A percentile compares a stretch with the other conserved stretches of the same genome.
Conservation (phyloP, 2,113 vertebrate genomes). For the Calyptommatus sinebrachiatus region DNA sequence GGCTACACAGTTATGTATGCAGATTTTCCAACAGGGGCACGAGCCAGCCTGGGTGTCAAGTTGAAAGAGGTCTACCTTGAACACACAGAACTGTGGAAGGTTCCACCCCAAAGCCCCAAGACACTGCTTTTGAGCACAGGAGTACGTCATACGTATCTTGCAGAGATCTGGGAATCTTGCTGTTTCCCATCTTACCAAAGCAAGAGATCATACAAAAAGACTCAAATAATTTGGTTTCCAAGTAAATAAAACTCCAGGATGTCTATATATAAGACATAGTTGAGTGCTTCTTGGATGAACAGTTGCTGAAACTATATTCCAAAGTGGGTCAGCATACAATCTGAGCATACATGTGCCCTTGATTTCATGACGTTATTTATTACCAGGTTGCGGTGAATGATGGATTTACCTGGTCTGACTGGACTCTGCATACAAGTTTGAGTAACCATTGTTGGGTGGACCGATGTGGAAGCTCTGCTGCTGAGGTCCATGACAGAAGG, state of each 20-base stretch:
- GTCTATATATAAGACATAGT: too few relatives aligned
- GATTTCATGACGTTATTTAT: not conserved
- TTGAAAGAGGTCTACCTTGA: too few relatives aligned
- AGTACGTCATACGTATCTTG: not conserved
- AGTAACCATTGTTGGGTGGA: conserved; percentile 80
- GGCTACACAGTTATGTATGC: not conserved
- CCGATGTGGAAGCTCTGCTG: conserved; percentile 84
- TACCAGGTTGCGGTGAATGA: not conserved
- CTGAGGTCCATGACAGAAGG: conserved; percentile 91
- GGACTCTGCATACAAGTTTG: conserved; percentile 88
- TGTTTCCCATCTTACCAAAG: not conserved
- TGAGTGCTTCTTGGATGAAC: too few relatives aligned
- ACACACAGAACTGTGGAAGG: too few relatives aligned
- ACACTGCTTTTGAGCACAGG: too few relatives aligned
- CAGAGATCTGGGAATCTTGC: not conserved
- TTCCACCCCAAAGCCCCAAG: too few relatives aligned
- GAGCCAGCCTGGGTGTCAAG: too few relatives aligned
- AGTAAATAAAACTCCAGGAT: too few relatives aligned
- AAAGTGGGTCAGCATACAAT: not conserved
- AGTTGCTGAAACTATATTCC: not conserved
- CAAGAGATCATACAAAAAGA: not conserved
- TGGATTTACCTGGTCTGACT: conserved; percentile 82
- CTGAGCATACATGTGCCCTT: too few relatives aligned
- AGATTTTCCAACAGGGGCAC: not conserved
- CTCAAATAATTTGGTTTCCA: not conserved